Base-by-base conservation (phyloP, 2,797 vertebrate genomes). In the Sebastes trivittatus region DNA sequence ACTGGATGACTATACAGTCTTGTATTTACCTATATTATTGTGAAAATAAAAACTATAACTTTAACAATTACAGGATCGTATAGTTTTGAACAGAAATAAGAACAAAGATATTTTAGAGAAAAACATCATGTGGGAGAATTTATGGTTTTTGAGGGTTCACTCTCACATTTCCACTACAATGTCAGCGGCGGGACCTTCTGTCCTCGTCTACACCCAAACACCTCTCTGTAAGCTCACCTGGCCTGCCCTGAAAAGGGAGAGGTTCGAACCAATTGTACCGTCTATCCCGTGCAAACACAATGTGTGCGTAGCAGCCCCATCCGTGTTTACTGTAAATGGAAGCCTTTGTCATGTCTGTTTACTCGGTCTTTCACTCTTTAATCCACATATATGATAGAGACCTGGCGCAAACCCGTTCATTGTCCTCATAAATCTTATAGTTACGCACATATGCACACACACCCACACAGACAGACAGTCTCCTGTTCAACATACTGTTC, bases 321-420 rank as follows among this genome's bases (percentile, higher is more conserved):
- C 75, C 76, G 68, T 92, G 90, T 95, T 95, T 94, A 92, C 91
- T 93, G 92, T 94, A 93, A 95, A 91, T 90, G 85, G 74, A 30
- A 80, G 67, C 73, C 82, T 85, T 93, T 94, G 93, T 93, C 14
- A 10, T 13, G 7, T 61, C 65, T 91, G 90, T 93, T 91, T 92
- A 67, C 85, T 78, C 71, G 77, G 86, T 87, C 89, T 87, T 89
- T 87, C 83, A 86, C 78, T 69, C 75, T 77, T 76, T 82, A 82
- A 85, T 91, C 75, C 88, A 68, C 75, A 86, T 67, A 61, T 79
- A 78, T 71, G 72, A 65, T 34, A 61, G 62, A 86, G 84, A 87
- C 82, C 86, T 69, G 75, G 80, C 7, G 25, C 80, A 59, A 75
- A 86, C 84, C 77, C 38, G 65, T 32, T 73, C 80, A 71, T 81